phyloP scores from a whole-genome alignment of 2,113 vertebrate genomes.

The Numida meleagris region DNA sequence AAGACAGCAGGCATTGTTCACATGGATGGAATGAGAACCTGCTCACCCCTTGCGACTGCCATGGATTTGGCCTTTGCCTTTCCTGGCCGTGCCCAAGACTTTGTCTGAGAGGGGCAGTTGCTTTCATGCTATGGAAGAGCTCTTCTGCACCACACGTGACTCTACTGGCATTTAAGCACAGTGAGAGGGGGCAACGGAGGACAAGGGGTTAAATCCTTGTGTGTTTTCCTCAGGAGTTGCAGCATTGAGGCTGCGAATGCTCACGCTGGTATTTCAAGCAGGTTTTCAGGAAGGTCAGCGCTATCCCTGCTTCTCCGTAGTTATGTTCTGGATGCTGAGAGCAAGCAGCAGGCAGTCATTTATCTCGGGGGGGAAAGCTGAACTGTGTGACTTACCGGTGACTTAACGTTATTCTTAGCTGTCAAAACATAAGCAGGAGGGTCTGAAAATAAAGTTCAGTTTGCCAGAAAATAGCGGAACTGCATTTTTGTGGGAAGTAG shows the following conservation, averaged over 20 bases:
- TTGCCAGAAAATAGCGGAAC: not conserved
- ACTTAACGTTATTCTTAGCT: not conserved
- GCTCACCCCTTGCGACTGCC: not conserved
- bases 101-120: not conserved
- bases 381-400: not conserved
- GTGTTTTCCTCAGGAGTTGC: not conserved
- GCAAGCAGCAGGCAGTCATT: not conserved
- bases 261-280: not conserved
- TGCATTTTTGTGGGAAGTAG: not conserved
- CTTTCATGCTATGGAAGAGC: not conserved
- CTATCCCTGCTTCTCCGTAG: not conserved
- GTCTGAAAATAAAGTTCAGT: not conserved
- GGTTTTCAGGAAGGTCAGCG: not conserved
- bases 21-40: not conserved
- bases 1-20: not conserved
- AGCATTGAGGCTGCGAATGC: not conserved
- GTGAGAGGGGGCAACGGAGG: not conserved
- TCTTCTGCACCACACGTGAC: rapidly evolving
- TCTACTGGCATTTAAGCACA: not conserved
- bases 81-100: not conserved
- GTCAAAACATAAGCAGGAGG: not conserved
- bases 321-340: not conserved
- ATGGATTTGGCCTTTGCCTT: not conserved
- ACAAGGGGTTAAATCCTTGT: not conserved
- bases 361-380: not conserved